These are phyloP conservation scores for Xenus cinereus DNA, from an alignment of 2,113 vertebrate genomes.

Conservation along the genomic window DNA sequence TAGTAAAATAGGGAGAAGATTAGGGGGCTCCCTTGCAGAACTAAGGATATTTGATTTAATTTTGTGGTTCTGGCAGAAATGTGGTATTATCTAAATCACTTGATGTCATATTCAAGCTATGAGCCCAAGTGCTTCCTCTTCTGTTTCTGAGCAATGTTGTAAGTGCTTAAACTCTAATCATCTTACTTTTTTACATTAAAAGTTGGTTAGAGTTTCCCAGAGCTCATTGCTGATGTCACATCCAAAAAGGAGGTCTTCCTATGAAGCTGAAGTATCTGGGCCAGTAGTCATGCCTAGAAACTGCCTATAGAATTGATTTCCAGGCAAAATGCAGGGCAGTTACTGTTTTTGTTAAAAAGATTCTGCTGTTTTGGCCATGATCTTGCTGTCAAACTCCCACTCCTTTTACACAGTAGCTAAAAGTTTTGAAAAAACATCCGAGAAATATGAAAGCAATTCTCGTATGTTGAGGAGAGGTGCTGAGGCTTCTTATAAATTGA, in stretches of 20 bases:
- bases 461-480: background rate
- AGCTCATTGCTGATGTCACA: background rate
- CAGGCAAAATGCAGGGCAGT: background rate
- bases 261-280: background rate
- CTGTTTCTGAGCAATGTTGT: background rate
- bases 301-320: background rate
- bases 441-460: background rate
- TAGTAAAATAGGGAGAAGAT: background rate
- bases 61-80: background rate
- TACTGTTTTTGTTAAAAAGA: background rate
- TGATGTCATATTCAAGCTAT: background rate
- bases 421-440: background rate
- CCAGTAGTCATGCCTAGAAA: background rate
- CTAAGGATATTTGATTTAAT: background rate
- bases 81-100: background rate
- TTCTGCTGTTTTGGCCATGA: background rate
- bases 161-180: background rate
- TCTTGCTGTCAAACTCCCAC: background rate
- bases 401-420: background rate
- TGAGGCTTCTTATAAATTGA: background rate
- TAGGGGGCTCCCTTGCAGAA: background rate
- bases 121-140: background rate
- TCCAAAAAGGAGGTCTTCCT: background rate
- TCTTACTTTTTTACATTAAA: background rate
- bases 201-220: background rate